Evolutionary conservation across 2,888 invertebrate genomes (phyloP).

Genomic region (Agrypnus murinus): DNA sequence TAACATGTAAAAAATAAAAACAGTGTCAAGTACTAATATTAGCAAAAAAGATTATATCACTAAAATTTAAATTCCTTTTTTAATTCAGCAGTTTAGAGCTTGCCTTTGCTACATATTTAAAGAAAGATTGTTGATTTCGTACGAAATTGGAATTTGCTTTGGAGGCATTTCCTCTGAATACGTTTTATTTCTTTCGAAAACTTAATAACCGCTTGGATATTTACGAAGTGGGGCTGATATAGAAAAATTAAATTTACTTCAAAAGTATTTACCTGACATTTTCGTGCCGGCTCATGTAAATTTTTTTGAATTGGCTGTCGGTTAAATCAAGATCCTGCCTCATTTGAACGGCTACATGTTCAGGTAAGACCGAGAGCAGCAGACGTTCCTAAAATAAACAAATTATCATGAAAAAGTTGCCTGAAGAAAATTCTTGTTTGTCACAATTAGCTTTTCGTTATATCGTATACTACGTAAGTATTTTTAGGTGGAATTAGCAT

Average conservation of each 20-base stretch:
- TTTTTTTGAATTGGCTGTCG: slow-evolving; percentile 97
- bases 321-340: slow-evolving; percentile 93
- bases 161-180: not conserved
- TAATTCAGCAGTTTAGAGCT: slow-evolving; percentile 10
- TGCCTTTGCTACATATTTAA: not conserved
- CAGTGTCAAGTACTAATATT: no score
- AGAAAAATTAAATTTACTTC: not conserved
- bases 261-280: slow-evolving; percentile 86
- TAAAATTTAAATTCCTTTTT: slow-evolving; percentile 7
- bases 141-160: slow-evolving; percentile 8
- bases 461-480: not conserved
- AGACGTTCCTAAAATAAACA: slow-evolving; percentile 85
- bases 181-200: not conserved
- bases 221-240: not conserved
- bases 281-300: slow-evolving; percentile 97
- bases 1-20: not conserved
- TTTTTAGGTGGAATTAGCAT: not conserved
- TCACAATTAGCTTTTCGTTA: slow-evolving; percentile 9
- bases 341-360: slow-evolving; percentile 98
- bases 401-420: not conserved
- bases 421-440: not conserved
- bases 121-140: slow-evolving; percentile 1
- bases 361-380: slow-evolving; percentile 93
- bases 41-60: slow-evolving; percentile 7
- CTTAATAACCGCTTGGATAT: not conserved